Base-by-base conservation (phyloP, 2,888 invertebrate species). In the Ophraella communa region DNA sequence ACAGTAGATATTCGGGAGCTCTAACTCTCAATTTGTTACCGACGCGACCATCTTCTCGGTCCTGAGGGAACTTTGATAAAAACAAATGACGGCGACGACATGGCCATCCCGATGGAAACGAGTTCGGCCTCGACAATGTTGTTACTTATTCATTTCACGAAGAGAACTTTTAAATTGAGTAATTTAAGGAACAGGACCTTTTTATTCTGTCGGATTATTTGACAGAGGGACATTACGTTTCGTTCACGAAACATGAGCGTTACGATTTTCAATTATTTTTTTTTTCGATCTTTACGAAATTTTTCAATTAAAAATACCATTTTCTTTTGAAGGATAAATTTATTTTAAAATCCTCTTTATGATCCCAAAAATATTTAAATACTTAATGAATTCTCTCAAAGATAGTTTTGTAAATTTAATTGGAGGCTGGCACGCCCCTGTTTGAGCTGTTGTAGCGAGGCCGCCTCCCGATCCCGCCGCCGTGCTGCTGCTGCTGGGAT, bases 61-160 rank as follows among this genome's bases (percentile, higher is more conserved):
- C 78, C 76, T 72, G 55, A 62, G 78, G 77, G 78, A 76, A 73
- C 73, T 68, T 78, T 81, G 81, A 81, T 81, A 81, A 81, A 80
- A 80, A 81, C 80, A 80, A 81, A 81, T 80, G 81, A 79, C 80
- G 73, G 74, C 79, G 78, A 81, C 80, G 80, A 80, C 80, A 79
- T 77, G 77, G 78, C 76, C 78, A 73, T 77, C 79, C 79, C 81
- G 80, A 79, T 79, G 79, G 77, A 78, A 78, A 78, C 77, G 79
- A 74, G 74, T 78, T 77, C 78, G 78, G 78, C 78, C 78, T 77
- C 79, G 71, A 39, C 49, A 24, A 53, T 42, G 53, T 73, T 75
- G 77, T 80, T 80, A 81, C 80, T 82, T 82, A 82, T 83, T 83
- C 82, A 82, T 82, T 82, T 80, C 82, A 81, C 82, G 83, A 80